Base-by-base conservation (phyloP, 2,113 vertebrate genomes). In the Rafetus swinhoei region DNA sequence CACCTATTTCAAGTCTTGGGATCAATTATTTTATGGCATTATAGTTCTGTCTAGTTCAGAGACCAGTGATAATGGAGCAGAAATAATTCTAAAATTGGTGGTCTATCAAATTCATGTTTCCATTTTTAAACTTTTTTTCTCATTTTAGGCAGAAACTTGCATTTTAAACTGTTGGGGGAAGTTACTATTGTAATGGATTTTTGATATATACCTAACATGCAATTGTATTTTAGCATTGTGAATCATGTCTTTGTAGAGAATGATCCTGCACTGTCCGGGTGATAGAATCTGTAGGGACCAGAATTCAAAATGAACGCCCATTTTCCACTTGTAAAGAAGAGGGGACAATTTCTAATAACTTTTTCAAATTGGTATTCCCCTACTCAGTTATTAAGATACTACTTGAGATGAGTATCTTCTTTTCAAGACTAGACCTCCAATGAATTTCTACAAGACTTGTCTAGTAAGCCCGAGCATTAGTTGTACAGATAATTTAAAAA, bases 71-170 rank as follows among this genome's bases (percentile, higher is more conserved):
- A 86, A 25, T 0, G 79, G 81, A 77, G 9, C 6, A 87, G 83
- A 92, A 87, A 18, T 4, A 93, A 88, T 83, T 90, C 88, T 8
- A 10, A 79, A 81, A 65, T 35, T 79, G 60, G 25, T 7, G 56
- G 88, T 93, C 91, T 86, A 56, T 60, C 54, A 87, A 92, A 24
- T 85, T 85, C 39, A 39, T 81, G 9, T 1, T 88, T 84, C 85
- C 7, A 25, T 74, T 94, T 95, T 85, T 94, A 1, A 81, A 88
- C 84, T 92, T 76, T 90, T 62, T 6, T 1, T 50, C 4, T 87
- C 79, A 76, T 80, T 88, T 94, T 90, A 60, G 60, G 1, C 69
- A 32, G 88, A 35, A 7, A 9, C 53, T 83, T 7, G 1, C 9
- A 56, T 5, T 85, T 60, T 93, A 83, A 15, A 57, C 86, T 84